phyloP scores from a whole-genome alignment of 2,113 vertebrate species.

The Clarias batrachus region DNA sequence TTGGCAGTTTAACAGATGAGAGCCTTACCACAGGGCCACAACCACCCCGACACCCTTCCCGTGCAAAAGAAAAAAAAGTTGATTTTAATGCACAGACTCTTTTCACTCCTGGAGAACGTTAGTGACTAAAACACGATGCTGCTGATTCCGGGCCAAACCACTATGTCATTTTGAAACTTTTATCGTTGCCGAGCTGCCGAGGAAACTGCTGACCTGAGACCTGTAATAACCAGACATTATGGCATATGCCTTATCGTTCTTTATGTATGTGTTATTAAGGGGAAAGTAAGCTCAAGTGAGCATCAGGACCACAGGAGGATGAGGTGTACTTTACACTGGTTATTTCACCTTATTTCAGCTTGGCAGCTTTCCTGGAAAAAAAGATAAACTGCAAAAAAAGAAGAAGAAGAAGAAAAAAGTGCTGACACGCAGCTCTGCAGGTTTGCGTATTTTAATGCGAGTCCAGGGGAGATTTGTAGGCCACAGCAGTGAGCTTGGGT shows the following conservation, averaged over 20 bases:
- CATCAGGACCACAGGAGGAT: neutral
- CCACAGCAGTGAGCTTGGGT: neutral
- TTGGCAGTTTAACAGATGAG: too few species aligned
- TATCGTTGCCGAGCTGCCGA: neutral
- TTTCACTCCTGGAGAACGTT: neutral
- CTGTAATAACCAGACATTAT: constrained; percentile 4
- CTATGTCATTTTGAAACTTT: neutral
- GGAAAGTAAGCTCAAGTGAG: neutral
- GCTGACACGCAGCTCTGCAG: neutral
- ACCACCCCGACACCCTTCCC: too few species aligned
- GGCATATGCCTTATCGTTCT: neutral
- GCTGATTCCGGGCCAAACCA: neutral
- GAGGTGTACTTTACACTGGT: neutral
- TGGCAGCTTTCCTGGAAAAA: neutral
- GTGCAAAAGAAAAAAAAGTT: too few species aligned
- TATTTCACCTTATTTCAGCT: neutral
- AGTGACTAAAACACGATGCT: neutral
- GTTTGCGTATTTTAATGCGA: neutral
- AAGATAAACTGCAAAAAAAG: neutral
- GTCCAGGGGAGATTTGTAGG: constrained; percentile 10
- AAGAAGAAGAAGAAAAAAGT: neutral
- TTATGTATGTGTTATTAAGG: neutral
- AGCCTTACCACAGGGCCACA: too few species aligned
- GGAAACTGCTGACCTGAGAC: neutral
- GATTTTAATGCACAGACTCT: neutral